Base-by-base conservation (phyloP, 2,888 invertebrate species). In the Agonum fuliginosum region DNA sequence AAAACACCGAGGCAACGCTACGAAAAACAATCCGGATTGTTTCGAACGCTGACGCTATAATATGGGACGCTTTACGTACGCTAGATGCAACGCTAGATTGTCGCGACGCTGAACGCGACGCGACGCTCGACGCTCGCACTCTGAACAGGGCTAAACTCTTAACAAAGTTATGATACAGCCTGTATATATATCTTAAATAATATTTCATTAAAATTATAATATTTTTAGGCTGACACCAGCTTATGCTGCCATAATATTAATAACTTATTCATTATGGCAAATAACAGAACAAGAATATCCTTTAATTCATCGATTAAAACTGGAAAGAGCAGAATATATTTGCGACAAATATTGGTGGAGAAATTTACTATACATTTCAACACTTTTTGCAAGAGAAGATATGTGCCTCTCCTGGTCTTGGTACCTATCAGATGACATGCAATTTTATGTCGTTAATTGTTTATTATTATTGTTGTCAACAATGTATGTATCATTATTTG, bases 321-420 rank as follows among this genome's bases (percentile, higher is more conserved):
- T 67, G 8, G 89, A 89, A 80, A 81, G 82, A 14, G 83, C 85
- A 4, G 86, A 88, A 19, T 83, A 84, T 0, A 79, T 82, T n/a
- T 89, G 89, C 80, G 82, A 85, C 1, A 87, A 87, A 79, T 88
- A 88, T 80, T 89, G 89, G 89, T 89, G 89, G 89, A 84, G 88
- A 79, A 89, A 89, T 82, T 51, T 89, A 2, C 81, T 89, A 1
- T 89, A 88, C 80, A 88, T 89, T 48, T 88, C 88, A 81, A 89
- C 89, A 83, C 82, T 89, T 1, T 89, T 83, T 79, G 83, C 84
- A 2, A 84, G 86, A 73, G 83, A 85, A 0, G 84, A 86, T 22
- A 88, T 89, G 88, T 89, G 89, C 74, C 80, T 89, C 79, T 85
- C 86, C 12, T 89, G 89, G 89, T 88, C 88, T 51, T 89, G 88